phyloP scores from a whole-genome alignment of 1,140 invertebrate genomes.

The Gonioctena quinquepunctata region DNA sequence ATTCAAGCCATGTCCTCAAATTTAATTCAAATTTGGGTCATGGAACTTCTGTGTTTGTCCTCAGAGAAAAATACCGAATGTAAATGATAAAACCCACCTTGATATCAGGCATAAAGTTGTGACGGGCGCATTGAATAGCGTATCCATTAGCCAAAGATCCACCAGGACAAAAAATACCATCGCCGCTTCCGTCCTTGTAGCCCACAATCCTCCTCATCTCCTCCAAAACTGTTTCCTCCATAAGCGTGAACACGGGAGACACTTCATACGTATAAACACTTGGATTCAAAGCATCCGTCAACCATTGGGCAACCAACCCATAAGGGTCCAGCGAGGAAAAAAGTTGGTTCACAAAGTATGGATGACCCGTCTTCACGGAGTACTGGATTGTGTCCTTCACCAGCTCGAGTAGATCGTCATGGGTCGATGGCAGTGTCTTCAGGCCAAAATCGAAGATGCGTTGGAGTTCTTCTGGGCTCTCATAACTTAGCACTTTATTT shows the following conservation, averaged over 20 bases:
- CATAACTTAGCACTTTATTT: conserved; percentile 76
- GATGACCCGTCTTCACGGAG: conserved; percentile 87
- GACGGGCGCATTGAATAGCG: conserved; percentile 87
- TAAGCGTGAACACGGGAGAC: conserved; percentile 84
- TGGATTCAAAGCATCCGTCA: conserved; percentile 83
- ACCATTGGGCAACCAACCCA: conserved; percentile 81
- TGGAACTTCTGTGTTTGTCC: too few species aligned
- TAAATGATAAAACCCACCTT: conserved; percentile 65
- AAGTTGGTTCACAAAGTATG: conserved; percentile 84
- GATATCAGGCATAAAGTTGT: conserved; percentile 73
- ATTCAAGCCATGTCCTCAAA: too few species aligned
- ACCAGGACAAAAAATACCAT: conserved; percentile 94
- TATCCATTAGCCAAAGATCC: conserved; percentile 96
- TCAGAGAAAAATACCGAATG: too few species aligned
- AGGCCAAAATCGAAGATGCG: conserved; percentile 70
- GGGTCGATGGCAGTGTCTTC: conserved; percentile 61
- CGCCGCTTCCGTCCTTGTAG: conserved; percentile 73
- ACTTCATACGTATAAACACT: conserved; percentile 91
- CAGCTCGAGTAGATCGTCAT: conserved; percentile 69
- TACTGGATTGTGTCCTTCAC: conserved; percentile 72
- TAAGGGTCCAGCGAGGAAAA: conserved; percentile 87
- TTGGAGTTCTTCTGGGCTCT: conserved; percentile 68
- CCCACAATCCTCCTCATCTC: conserved; percentile 88
- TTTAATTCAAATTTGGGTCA: too few species aligned
- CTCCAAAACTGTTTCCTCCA: conserved; percentile 79